These are phyloP conservation scores for Tanypteryx hageni DNA, from an alignment of 2,888 invertebrate genomes.

Conservation along the genomic window DNA sequence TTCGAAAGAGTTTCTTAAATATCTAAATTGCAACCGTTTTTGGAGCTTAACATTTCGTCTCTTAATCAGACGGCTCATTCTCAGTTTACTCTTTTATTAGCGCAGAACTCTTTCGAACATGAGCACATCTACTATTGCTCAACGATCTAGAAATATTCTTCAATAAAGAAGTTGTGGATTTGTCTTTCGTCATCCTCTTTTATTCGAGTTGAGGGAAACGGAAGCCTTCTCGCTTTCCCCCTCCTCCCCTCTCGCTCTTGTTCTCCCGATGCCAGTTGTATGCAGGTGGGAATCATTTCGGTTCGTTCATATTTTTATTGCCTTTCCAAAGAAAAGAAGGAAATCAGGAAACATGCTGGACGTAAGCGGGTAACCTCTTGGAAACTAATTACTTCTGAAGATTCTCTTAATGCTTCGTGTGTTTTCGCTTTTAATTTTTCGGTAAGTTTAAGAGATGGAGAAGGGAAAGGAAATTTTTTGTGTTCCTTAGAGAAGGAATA, in stretches of 20 bases:
- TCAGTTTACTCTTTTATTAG: too few species aligned
- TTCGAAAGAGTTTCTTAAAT: too few species aligned
- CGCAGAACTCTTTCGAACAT: too few species aligned
- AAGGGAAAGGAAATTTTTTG: background rate
- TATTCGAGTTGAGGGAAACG: background rate
- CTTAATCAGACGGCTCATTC: too few species aligned
- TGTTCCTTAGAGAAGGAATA: background rate
- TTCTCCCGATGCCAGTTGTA: background rate
- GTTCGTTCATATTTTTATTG: background rate
- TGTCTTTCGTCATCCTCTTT: background rate
- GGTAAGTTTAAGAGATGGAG: background rate
- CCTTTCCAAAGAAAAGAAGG: background rate
- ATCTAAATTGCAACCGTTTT: too few species aligned
- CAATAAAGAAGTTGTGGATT: too few species aligned
- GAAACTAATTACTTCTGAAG: background rate
- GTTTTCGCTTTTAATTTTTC: background rate
- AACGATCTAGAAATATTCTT: too few species aligned
- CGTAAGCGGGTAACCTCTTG: background rate
- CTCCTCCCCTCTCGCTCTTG: background rate
- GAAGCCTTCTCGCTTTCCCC: background rate
- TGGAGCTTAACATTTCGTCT: too few species aligned
- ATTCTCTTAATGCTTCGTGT: background rate
- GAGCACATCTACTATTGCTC: too few species aligned
- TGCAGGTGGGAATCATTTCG: constrained; percentile 21
- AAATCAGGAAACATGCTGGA: background rate